Evolutionary conservation across 2,797 vertebrate genomes (phyloP).

Genomic region (Lithobates sylvaticus): DNA sequence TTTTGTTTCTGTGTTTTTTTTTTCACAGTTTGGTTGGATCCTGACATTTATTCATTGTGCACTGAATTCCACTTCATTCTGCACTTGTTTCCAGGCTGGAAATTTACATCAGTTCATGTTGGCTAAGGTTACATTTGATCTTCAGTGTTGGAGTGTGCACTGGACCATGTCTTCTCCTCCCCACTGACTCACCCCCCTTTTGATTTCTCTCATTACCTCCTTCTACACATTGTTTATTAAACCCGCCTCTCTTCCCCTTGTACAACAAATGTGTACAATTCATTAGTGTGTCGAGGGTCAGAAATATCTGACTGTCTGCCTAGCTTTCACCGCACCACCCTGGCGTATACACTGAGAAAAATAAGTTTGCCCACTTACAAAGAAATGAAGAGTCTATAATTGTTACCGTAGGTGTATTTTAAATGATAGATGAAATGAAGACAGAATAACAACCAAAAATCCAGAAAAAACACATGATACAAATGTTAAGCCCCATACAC

Average conservation of each 20-base stretch:
- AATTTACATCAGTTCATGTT: slow-evolving; percentile 31
- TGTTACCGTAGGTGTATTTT: too few species aligned
- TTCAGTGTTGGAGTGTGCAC: slow-evolving; percentile 37
- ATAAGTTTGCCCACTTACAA: too few species aligned
- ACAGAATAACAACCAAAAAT: too few species aligned
- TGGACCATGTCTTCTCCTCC: slow-evolving; percentile 48
- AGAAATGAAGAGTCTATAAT: too few species aligned
- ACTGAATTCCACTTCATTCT: slow-evolving; percentile 15
- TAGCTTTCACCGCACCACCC: neutral
- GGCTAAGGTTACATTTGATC: slow-evolving; percentile 25
- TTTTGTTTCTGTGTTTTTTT: neutral
- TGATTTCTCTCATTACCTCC: slow-evolving; percentile 41
- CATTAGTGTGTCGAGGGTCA: slow-evolving; percentile 27
- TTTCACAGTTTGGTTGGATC: neutral
- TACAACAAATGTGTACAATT: slow-evolving; percentile 33
- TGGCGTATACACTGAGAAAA: neutral
- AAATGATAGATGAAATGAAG: too few species aligned
- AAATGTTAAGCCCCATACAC: too few species aligned
- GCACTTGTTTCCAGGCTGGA: slow-evolving; percentile 25
- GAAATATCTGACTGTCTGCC: slow-evolving; percentile 18
- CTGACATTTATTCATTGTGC: slow-evolving; percentile 6
- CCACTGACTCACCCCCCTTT: slow-evolving; percentile 14
- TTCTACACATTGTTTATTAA: slow-evolving; percentile 26
- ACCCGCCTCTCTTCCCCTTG: slow-evolving; percentile 31
- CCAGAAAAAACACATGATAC: too few species aligned